Base-by-base conservation (phyloP, 2,888 invertebrate genomes). In the Tillus elongatus region DNA sequence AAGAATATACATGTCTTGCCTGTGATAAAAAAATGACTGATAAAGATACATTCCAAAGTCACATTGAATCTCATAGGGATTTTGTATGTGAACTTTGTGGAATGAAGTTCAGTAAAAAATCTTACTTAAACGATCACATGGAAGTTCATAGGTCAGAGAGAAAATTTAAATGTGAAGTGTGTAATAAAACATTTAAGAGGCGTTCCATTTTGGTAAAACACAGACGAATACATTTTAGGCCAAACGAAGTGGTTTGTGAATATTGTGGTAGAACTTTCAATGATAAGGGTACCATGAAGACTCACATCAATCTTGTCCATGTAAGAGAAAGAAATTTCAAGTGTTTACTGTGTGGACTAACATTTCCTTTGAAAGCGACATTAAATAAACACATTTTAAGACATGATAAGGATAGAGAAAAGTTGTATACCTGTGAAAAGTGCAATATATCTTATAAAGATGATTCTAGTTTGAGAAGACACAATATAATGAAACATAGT, bases 361-460 rank as follows among this genome's bases (percentile, higher is more conserved):
- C 45, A 1, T 58, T 58, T 39, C 51, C 57, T 24, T 39, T 56
- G 11, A 56, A 56, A 33, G 46, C 50, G 2, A 55, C 55, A 29
- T 47, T 58, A 14, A 51, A 52, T 3, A 58, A 57, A 38, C 58
- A 58, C 39, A 37, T 55, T 4, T 32, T 39, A 13, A 40, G 53
- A 9, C 55, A 55, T 39, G 39, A 47, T 15, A 52, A 50, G 32
- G 47, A 46, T 30, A 45, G 44, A 4, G 41, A 44, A 14, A 49
- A 52, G 36, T 47, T 46, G 14, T 52, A 47, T 39, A 30, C 37
- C n/a, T 54, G 54, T 36, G 30, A 33, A 6, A 34, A 44, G 4
- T 54, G 54, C 30, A 39, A 43, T 3, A 44, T 51, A 39, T 39
- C 48, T 13, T 54, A 53, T 35, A 47, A 42, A 14, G 53, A 53